These are phyloP conservation scores for Turdus rufiventris DNA, from an alignment of 2,113 vertebrate genomes.

Conservation along the genomic window DNA sequence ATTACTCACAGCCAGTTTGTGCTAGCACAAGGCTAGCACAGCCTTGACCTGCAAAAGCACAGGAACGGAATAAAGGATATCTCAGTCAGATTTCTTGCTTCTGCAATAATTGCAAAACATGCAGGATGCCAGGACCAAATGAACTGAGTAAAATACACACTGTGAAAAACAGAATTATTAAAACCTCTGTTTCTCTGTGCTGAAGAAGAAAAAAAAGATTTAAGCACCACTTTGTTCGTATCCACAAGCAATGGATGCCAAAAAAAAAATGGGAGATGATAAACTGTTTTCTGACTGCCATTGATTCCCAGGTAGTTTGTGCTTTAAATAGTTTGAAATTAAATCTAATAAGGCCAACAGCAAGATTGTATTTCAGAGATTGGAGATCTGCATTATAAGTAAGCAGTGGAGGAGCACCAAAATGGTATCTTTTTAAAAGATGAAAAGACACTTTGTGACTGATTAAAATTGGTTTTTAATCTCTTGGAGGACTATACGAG, in stretches of 20 bases:
- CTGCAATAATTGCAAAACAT: not conserved
- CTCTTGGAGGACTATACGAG: not conserved
- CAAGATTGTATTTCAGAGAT: not conserved
- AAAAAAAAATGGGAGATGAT: not conserved
- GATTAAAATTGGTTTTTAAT: not conserved
- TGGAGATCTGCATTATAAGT: not conserved
- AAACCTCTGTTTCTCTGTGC: not conserved
- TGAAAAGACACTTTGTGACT: not conserved
- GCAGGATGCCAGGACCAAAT: not conserved
- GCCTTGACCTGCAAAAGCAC: not conserved
- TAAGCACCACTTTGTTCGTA: not conserved
- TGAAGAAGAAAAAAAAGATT: not conserved
- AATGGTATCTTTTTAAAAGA: not conserved
- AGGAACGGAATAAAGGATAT: not conserved
- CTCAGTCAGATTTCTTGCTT: not conserved
- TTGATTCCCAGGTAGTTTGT: not conserved
- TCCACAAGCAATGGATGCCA: not conserved
- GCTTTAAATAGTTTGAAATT: not conserved
- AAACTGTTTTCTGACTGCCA: not conserved
- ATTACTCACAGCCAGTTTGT: not conserved
- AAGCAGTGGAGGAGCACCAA: not conserved
- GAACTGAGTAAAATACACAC: not conserved
- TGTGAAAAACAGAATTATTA: not conserved
- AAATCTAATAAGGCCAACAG: not conserved
- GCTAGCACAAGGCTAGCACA: not conserved